Evolutionary conservation across 2,888 invertebrate genomes (phyloP).

Genomic region (Nezara viridula): DNA sequence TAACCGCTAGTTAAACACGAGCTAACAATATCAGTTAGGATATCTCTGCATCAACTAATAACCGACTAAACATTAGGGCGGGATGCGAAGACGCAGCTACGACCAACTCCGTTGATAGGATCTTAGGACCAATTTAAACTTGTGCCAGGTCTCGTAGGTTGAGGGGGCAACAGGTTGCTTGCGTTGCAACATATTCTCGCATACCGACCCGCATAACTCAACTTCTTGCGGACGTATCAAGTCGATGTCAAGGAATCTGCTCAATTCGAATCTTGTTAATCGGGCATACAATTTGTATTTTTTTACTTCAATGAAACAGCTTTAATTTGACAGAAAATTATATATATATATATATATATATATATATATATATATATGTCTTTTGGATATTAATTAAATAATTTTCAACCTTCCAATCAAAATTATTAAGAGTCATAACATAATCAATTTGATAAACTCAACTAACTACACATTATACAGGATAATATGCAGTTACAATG

Average conservation of each 20-base stretch:
- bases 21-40: background rate
- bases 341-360: too few species aligned
- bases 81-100: background rate
- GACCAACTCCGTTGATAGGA: conserved; percentile 7
- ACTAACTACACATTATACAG: too few species aligned
- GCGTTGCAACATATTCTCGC: conserved; percentile 2
- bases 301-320: too few species aligned
- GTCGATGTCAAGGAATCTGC: background rate
- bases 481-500: too few species aligned
- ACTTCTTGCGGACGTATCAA: background rate
- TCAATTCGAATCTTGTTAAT: background rate
- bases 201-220: conserved; percentile 5
- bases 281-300: background rate
- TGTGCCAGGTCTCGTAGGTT: background rate
- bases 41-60: background rate
- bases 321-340: too few species aligned
- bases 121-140: conserved; percentile 30
- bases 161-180: background rate
- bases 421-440: too few species aligned
- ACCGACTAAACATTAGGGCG: background rate
- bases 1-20: background rate
- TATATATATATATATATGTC: too few species aligned
- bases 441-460: too few species aligned
- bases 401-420: too few species aligned
- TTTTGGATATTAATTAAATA: too few species aligned